Base-by-base conservation (phyloP, 2,888 invertebrate genomes). In the Andricus curvator region DNA sequence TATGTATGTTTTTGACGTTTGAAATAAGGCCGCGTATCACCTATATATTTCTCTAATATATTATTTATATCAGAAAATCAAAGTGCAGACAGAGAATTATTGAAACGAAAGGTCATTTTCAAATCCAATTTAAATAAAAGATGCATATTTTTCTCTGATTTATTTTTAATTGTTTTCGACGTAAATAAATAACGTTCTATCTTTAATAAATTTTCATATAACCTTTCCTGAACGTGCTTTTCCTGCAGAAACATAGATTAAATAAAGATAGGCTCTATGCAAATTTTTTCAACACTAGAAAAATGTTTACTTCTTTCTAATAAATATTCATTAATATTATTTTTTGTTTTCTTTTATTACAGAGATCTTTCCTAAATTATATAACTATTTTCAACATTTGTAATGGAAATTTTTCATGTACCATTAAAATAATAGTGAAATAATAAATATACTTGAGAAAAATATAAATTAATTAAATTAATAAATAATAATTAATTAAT, bases 51-150 rank as follows among this genome's bases (percentile, higher is more conserved):
- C 5, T 48, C 4, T 20, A 20, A 20, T 8, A 51, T n/a, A 3
- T 20, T n/a, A 56, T n/a, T 56, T 56, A 41, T 66, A n/a, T n/a
- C 37, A 8, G 66, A 41, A 81, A 81, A 64, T 74, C 33, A 20
- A 9, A n/a, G 11, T 0, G 11, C 20, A 56, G 8, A 56, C 1
- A 20, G 56, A n/a, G 37, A 33, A 77, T 76, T 60, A 65, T 44
- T 44, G 0, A 44, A 44, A 44, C 13, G 3, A 44, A 44, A 4
- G 44, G 15, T 44, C 15, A 15, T 1, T 66, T 33, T 48, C 37
- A 37, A 37, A n/a, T 41, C 77, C 60, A 56, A 64, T 68, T 77
- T 65, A 25, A 64, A 48, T 64, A 41, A 77, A 67, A 41, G 67
- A 41, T 41, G 22, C 67, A 67, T 67, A 67, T 41, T 67, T 41